Percentiles rank a stretch among this genome's conserved stretches.
Conservation (phyloP, 2,797 vertebrate species). For the Enteromius trimaculatus region DNA sequence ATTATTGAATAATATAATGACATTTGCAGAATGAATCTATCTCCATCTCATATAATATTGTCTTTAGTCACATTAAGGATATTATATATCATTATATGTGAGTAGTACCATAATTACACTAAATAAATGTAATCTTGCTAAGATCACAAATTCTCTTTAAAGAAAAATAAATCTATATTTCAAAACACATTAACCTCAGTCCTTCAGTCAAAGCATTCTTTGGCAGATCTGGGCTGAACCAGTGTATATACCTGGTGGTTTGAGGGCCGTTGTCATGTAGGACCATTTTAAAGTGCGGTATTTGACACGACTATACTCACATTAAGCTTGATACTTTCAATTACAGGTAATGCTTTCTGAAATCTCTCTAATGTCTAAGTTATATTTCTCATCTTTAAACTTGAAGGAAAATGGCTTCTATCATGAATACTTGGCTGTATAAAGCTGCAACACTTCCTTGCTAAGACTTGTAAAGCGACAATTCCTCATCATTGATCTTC, state of each 20-base stretch:
- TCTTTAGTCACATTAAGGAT: slow-evolving; percentile 47
- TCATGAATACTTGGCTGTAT: slow-evolving; percentile 13
- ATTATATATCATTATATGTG: slow-evolving; percentile 40
- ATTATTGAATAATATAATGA: slow-evolving; percentile 38
- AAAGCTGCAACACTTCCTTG: neutral
- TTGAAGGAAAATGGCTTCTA: slow-evolving; percentile 38
- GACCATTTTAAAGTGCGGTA: slow-evolving; percentile 74
- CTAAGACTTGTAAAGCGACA: neutral
- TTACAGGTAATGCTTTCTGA: slow-evolving; percentile 20
- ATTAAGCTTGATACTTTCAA: slow-evolving; percentile 60
- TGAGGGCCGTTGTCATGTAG: slow-evolving; percentile 60
- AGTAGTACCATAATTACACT: slow-evolving; percentile 44
- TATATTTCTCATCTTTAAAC: slow-evolving; percentile 3
- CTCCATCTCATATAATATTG: slow-evolving; percentile 25
- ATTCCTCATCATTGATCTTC: neutral
- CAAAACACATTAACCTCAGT: slow-evolving; percentile 47
- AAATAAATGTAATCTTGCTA: slow-evolving; percentile 53
- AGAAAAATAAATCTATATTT: slow-evolving; percentile 59
- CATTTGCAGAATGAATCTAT: slow-evolving; percentile 27
- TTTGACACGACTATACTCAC: slow-evolving; percentile 72
- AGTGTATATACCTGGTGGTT: slow-evolving; percentile 59
- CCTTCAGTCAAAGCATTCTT: slow-evolving; percentile 65
- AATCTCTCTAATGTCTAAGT: slow-evolving; percentile 9
- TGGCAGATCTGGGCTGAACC: slow-evolving; percentile 72
- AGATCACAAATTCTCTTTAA: slow-evolving; percentile 50